A percentile compares a stretch with the other conserved stretches of the same genome.
phyloP scores from a whole-genome alignment of 2,888 invertebrate genomes.

The Autographa pulchrina region DNA sequence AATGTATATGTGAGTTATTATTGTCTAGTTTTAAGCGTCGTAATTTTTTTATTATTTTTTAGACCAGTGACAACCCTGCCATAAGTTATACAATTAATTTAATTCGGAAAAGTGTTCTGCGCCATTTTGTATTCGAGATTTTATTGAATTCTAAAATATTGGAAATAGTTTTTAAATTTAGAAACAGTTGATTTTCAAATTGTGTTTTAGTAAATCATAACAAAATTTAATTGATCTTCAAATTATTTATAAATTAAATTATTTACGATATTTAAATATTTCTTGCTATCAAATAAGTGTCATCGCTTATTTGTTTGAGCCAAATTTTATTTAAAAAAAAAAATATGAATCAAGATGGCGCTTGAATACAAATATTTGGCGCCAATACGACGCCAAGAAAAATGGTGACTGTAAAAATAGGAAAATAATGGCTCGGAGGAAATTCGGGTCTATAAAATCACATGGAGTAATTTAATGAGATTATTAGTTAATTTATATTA shows the following conservation, averaged over 20 bases:
- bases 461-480: constrained; percentile 71
- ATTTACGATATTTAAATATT: not conserved
- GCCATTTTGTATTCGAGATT: constrained; percentile 32
- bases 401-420: constrained; percentile 42
- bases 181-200: not conserved
- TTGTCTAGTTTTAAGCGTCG: constrained; percentile 71
- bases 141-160: constrained; percentile 4
- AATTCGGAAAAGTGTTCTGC: constrained; percentile 32
- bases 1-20: constrained; percentile 84
- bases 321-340: constrained; percentile 10
- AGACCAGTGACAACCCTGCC: constrained; percentile 59
- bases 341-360: constrained; percentile 43
- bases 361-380: constrained; percentile 17
- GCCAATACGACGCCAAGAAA: constrained; percentile 31
- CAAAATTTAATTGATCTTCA: not conserved
- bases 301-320: constrained; percentile 5
- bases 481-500: constrained; percentile 80
- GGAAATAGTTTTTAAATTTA: not conserved
- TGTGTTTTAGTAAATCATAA: not conserved
- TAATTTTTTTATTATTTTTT: constrained; percentile 59
- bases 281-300: not conserved
- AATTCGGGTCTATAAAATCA: constrained; percentile 47
- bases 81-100: constrained; percentile 55
- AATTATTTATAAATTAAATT: not conserved
- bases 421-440: constrained; percentile 32